A percentile compares a stretch with the other conserved stretches of the same genome.
Evolutionary conservation across 2,113 vertebrate genomes (phyloP).

Genomic region (Pseudopodoces humilis): DNA sequence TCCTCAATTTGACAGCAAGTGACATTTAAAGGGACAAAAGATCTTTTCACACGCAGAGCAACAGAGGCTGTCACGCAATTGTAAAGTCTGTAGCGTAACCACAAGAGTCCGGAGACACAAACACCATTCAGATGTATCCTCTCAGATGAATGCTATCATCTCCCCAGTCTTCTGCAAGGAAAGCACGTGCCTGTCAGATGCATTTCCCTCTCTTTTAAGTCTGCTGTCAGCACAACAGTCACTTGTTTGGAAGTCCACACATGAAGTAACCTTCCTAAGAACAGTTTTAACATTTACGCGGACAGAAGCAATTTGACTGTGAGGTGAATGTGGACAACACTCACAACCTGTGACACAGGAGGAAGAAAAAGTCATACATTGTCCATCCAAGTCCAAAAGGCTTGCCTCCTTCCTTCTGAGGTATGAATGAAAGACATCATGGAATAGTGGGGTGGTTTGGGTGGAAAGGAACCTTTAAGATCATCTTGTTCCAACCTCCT

Average conservation of each 20-base stretch:
- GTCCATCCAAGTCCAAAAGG: not conserved
- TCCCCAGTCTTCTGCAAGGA: not conserved
- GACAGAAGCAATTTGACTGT: not conserved
- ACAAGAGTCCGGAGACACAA: not conserved
- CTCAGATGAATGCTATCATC: not conserved
- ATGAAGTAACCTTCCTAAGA: not conserved
- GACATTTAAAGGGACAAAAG: conserved; percentile 24
- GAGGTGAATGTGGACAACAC: not conserved
- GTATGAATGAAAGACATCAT: not conserved
- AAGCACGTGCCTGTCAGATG: not conserved
- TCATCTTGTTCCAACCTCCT: accelerated
- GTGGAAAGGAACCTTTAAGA: not conserved
- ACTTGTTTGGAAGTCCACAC: not conserved
- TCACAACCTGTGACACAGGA: not conserved
- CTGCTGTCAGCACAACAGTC: not conserved
- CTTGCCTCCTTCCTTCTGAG: not conserved
- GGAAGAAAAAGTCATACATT: not conserved
- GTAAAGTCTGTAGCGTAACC: accelerated
- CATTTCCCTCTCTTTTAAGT: not conserved
- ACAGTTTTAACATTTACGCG: not conserved
- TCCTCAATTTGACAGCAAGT: not conserved
- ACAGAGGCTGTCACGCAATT: not conserved
- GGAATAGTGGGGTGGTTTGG: not conserved
- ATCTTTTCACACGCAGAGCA: not conserved
- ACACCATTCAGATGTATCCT: not conserved